phyloP scores from a whole-genome alignment of 2,888 invertebrate genomes.

The Norana najaformis region DNA sequence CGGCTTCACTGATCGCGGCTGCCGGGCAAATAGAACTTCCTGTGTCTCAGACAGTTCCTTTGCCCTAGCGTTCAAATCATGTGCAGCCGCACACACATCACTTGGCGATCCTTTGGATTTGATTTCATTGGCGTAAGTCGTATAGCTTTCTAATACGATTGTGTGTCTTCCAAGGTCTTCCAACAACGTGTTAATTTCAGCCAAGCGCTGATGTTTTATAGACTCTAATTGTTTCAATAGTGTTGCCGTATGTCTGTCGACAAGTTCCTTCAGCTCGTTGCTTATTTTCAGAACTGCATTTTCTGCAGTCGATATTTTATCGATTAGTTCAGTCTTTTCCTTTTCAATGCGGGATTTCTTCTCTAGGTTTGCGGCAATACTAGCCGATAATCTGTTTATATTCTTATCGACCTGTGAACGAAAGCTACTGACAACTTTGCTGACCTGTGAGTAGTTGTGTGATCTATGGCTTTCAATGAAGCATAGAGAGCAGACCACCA shows the following conservation, averaged over 20 bases:
- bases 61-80: not conserved
- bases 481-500: not conserved
- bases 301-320: not conserved
- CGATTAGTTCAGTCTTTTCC: not conserved
- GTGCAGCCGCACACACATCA: not conserved
- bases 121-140: not conserved
- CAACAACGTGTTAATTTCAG: not conserved
- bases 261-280: not conserved
- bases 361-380: not conserved
- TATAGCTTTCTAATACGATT: not conserved
- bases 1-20: not conserved
- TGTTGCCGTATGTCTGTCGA: not conserved
- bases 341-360: not conserved
- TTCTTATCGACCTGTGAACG: not conserved
- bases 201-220: not conserved
- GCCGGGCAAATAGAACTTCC: not conserved
- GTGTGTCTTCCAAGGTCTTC: slow-evolving; percentile 2
- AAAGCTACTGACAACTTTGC: not conserved
- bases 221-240: not conserved
- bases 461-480: not conserved
- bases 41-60: not conserved
- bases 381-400: not conserved
- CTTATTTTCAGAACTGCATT: not conserved
- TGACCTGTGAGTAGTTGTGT: not conserved
- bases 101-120: not conserved